Conservation (phyloP, 2,113 vertebrate species). For the Psophia crepitans region DNA sequence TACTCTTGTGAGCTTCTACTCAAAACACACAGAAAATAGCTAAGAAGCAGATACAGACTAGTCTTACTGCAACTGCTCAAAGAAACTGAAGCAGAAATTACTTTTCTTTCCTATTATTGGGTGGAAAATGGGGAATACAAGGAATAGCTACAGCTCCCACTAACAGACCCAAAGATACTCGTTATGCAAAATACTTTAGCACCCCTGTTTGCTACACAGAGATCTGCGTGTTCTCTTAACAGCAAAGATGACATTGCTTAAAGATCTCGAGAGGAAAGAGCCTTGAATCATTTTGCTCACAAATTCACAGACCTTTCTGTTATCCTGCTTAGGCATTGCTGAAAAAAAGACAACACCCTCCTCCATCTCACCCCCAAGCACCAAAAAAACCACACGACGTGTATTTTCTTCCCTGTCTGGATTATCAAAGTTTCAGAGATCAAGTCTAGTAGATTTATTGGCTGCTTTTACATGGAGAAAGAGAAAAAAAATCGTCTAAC, state of each 20-base stretch:
- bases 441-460: not conserved
- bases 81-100: not conserved
- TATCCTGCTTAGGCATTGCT: not conserved
- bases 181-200: not conserved
- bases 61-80: not conserved
- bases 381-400: not conserved
- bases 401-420: not conserved
- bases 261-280: not conserved
- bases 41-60: not conserved
- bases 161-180: not conserved
- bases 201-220: not conserved
- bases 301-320: not conserved
- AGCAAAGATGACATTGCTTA: not conserved
- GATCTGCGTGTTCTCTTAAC: not conserved
- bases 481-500: not conserved
- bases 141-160: not conserved
- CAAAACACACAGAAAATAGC: not conserved
- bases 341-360: not conserved
- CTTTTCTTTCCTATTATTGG: not conserved
- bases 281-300: not conserved
- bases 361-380: too few species aligned
- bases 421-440: not conserved
- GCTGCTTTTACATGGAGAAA: not conserved
- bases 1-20: not conserved
- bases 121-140: not conserved